Base-by-base conservation (phyloP, 2,888 invertebrate species). In the Augochlorella aurata region DNA sequence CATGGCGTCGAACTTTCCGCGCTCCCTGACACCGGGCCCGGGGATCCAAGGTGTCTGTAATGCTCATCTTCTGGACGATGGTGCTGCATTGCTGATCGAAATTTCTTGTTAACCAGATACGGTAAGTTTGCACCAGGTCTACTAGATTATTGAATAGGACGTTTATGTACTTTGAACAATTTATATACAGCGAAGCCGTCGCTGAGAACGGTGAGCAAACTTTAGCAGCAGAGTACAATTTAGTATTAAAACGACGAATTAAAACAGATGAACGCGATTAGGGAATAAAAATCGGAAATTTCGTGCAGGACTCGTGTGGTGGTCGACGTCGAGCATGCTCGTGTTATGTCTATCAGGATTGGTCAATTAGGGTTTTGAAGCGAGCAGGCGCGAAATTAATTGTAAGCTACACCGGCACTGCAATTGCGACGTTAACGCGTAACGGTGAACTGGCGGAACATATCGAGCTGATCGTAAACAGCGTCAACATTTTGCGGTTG, bases 401-500 rank as follows among this genome's bases (percentile, higher is more conserved):
- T 82, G 74, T 74, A 47, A 68, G 61, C 69, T 52, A 54, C 67
- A 49, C 45, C 49, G 45, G 67, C 66, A 38, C 67, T 18, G 44
- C 54, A 29, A 49, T 76, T 79, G 67, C 29, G 44, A 50, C 58
- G 67, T 81, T 77, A 81, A 77, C 73, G 54, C 38, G 69, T 49
- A 63, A 68, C 68, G 38, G 69, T 65, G 69, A 78, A 16, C 38
- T 50, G n/a, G 52, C n/a, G 72, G 54, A 74, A 81, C 66, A 76
- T 86, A 89, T 85, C 82, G 84, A 71, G 84, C 81, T 71, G 85
- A 88, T 87, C 85, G 83, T 89, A 87, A 89, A 85, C 87, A 84
- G 70, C 79, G 70, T 78, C 82, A 82, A 83, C 84, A 84, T 88
- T 88, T 84, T 85, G 90, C 72, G 90, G 90, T 89, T 88, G 82